phyloP scores from a whole-genome alignment of 2,888 invertebrate genomes.

The Poecilus cupreus region DNA sequence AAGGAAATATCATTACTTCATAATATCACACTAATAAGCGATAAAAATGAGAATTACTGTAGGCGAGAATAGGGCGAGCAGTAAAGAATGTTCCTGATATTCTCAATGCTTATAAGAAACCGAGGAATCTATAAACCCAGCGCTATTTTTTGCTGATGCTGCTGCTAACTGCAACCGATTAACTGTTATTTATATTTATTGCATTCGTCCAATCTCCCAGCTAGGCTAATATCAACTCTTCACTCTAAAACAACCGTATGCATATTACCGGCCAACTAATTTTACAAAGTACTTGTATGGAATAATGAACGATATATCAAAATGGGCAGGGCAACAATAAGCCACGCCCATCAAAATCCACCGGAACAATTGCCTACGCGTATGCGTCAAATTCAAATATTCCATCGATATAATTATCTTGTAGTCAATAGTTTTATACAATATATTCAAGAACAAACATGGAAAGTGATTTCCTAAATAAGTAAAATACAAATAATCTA shows the following conservation, averaged over 20 bases:
- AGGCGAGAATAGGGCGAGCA: neutral
- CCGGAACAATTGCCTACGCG: constrained; percentile 49
- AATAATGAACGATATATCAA: constrained; percentile 53
- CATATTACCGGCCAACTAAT: constrained; percentile 39
- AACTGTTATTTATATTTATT: constrained; percentile 55
- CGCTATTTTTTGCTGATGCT: constrained; percentile 56
- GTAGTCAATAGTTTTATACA: constrained; percentile 11
- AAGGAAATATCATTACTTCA: constrained; percentile 17
- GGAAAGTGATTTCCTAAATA: constrained; percentile 11
- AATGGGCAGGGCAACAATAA: neutral
- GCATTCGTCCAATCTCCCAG: constrained; percentile 56
- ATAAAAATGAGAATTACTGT: neutral
- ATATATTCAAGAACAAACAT: constrained; percentile 35
- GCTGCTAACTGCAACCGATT: constrained; percentile 55
- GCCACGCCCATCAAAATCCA: constrained; percentile 32
- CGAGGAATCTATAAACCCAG: constrained; percentile 54
- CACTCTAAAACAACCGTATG: constrained; percentile 55
- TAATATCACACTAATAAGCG: constrained; percentile 19
- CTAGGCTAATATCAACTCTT: constrained; percentile 55
- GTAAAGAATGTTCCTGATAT: constrained; percentile 30
- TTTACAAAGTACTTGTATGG: constrained; percentile 36
- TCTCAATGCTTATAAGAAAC: constrained; percentile 35
- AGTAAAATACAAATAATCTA: constrained; percentile 32
- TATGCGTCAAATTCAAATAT: constrained; percentile 11
- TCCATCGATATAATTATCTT: constrained; percentile 17